Conservation (phyloP, 2,888 invertebrate species). For the Phytoseiulus persimilis region DNA sequence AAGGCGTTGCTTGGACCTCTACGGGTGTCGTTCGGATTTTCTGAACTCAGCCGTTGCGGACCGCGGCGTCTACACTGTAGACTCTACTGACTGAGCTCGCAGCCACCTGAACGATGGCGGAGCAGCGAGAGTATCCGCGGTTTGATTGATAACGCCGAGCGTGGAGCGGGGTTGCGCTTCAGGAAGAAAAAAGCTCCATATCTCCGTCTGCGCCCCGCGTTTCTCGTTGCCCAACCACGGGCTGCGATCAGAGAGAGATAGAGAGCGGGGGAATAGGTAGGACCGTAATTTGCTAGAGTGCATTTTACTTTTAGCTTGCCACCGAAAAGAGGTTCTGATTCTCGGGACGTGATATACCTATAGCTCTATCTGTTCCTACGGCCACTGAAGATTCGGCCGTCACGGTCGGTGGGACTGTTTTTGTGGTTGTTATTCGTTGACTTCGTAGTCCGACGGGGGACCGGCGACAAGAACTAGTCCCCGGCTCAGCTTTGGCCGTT, state of each 20-base stretch:
- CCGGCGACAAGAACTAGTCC: background rate
- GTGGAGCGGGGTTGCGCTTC: background rate
- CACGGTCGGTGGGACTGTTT: background rate
- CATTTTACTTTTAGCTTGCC: background rate
- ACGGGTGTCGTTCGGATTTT: no score
- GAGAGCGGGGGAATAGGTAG: background rate
- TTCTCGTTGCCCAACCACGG: background rate
- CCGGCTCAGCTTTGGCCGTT: no score
- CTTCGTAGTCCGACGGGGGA: background rate
- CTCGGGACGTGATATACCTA: background rate
- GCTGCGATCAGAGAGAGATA: background rate
- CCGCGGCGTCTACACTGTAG: background rate
- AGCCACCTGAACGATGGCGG: background rate
- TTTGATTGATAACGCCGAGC: background rate
- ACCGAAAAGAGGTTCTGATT: background rate
- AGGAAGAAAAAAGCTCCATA: background rate
- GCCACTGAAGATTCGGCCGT: background rate
- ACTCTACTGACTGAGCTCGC: background rate
- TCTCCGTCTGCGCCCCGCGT: background rate
- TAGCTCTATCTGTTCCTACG: background rate
- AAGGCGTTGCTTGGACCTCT: no score
- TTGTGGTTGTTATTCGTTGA: background rate
- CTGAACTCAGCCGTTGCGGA: no score
- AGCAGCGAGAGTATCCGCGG: background rate
- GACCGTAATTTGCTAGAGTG: background rate